Percentiles rank a stretch among this genome's conserved stretches.
These are phyloP conservation scores for Heliothis virescens DNA, from an alignment of 1,140 invertebrate genomes.

Conservation along the genomic window DNA sequence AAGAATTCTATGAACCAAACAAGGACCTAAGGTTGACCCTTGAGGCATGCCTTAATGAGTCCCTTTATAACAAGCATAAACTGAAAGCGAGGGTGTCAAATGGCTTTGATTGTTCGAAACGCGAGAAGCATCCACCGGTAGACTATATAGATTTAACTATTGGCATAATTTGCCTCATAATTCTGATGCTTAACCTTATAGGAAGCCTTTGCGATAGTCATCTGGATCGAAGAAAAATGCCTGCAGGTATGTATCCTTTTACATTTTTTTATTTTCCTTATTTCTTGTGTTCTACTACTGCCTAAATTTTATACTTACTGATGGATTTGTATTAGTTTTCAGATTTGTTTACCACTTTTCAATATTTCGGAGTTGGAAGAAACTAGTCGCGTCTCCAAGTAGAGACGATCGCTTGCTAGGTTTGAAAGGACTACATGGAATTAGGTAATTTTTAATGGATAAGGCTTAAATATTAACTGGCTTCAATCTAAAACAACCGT, in stretches of 20 bases:
- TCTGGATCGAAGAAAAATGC: neutral
- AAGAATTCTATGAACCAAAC: slow-evolving; percentile 39
- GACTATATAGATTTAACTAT: slow-evolving; percentile 54
- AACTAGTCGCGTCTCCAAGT: slow-evolving; percentile 25
- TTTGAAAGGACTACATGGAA: slow-evolving; percentile 50
- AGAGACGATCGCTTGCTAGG: slow-evolving; percentile 38
- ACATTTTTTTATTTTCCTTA: too few species aligned
- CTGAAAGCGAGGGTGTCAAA: slow-evolving; percentile 56
- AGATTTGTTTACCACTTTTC: slow-evolving; percentile 53
- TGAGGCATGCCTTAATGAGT: slow-evolving; percentile 62
- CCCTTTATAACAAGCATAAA: slow-evolving; percentile 54
- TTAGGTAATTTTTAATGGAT: slow-evolving; percentile 44
- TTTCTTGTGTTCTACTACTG: neutral
- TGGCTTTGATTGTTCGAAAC: slow-evolving; percentile 48
- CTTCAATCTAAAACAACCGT: too few species aligned
- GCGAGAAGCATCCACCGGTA: slow-evolving; percentile 46
- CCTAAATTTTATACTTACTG: neutral
- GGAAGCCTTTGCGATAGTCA: neutral
- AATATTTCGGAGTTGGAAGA: slow-evolving; percentile 53
- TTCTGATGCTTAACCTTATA: slow-evolving; percentile 57
- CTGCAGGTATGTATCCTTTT: neutral
- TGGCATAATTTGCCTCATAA: slow-evolving; percentile 48
- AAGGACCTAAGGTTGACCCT: slow-evolving; percentile 40
- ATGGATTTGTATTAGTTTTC: slow-evolving; percentile 39
- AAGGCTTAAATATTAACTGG: too few species aligned